Base-by-base conservation (phyloP, 2,113 vertebrate genomes). In the Microcebus jonahi region DNA sequence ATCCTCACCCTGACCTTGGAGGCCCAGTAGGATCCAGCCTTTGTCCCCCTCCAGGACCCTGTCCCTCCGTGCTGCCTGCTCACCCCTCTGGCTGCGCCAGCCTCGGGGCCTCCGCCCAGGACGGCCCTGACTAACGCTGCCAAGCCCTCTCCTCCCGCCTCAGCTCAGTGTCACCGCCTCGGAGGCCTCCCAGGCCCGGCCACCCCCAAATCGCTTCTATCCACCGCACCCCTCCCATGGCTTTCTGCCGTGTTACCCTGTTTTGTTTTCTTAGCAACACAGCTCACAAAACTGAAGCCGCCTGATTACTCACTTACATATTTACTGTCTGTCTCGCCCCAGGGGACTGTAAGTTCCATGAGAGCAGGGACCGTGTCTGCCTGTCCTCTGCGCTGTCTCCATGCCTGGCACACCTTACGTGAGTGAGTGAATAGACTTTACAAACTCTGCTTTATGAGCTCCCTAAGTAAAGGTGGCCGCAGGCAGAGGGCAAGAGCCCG, bases 261-360 rank as follows among this genome's bases (percentile, higher is more conserved):
- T 80, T 91, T 88, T 59, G 45, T 80, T 91, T 88, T 65, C 83
- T 91, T 27, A 73, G 53, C 70, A 55, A 39, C 71, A 84, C 50
- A 55, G 10, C 34, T 76, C n/a, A 85, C n/a, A 75, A 31, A 20
- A 20, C 36, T 1, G 25, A 79, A 83, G 45, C 36, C 39, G 29
- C 53, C 77, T 88, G 5, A 77, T 88, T 53, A 50, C 87, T 91
- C 34, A 10, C 50, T 77, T 82, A 14, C 10, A 10, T 63, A n/a
- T 70, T 88, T 57, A 59, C 48, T 31, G 5, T 53, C 27, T 81
- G 13, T 88, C 55, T 59, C 14, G 17, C 50, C 67, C n/a, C 25
- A 31, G 10, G 8, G 25, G 23, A 18, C 57, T 31, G n/a, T 27
- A 83, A 57, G 57, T 50, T 57, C 48, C 31, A 5, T 11, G 85